Evolutionary conservation across 2,113 vertebrate species (phyloP), one percentile per base, ranked within the genome.

Genomic region (Embiotoca jacksoni): DNA sequence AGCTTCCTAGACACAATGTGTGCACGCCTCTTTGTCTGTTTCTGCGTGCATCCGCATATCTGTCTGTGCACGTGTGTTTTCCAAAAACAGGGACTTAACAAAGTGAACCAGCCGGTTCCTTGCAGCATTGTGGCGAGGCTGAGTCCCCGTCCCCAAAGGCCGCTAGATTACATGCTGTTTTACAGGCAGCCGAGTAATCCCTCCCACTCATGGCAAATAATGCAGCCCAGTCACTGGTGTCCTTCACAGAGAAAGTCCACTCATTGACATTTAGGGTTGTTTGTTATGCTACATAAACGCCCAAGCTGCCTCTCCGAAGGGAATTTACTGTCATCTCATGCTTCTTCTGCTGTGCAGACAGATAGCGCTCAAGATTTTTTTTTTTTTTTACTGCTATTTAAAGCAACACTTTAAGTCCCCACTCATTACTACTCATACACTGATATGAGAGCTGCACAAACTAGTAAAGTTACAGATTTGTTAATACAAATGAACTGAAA

Each of bases 111-210:
- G 76, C 76, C 88, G 75, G 78, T 92, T 89, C 61, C 70, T 84
- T 35, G 10, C 72, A 78, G 75, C 82, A 86, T 88, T 93, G 87
- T 91, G 78, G 82, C 13, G 63, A 83, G 84, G 80, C 87, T 85
- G 89, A 92, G 80, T 91, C 86, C 77, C 60, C n/a, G 78, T 95
- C 94, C 93, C 94, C 69, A 66, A 63, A 68, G 94, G 88, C 90
- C 66, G 80, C 69, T 90, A 94, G 94, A 95, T 95, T 95, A 95
- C 93, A 94, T 87, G 89, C 93, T 87, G 90, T 90, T 94, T 90
- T 88, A 90, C 80, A 86, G 92, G 69, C 88, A 86, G 89, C 83
- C 84, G 53, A 89, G 90, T 95, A 95, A 95, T 94, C 94, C 94
- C 76, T 85, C 87, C 80, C 82, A 93, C 85, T 90, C 70, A 13